A percentile compares a stretch with the other conserved stretches of the same genome.
phyloP scores from a whole-genome alignment of 2,113 vertebrate species.

The Parus major region DNA sequence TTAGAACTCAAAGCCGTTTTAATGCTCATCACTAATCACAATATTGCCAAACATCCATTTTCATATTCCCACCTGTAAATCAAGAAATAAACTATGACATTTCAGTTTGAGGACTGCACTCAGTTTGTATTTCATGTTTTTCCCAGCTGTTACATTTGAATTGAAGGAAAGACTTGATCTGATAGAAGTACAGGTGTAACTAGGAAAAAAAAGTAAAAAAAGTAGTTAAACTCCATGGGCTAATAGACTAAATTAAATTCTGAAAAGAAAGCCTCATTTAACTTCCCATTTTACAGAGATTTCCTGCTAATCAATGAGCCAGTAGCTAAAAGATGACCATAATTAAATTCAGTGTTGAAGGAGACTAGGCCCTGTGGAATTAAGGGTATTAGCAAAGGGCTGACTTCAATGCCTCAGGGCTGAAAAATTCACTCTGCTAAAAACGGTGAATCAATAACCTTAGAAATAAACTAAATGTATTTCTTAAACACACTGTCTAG shows the following conservation, averaged over 20 bases:
- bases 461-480: not conserved
- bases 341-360: not conserved
- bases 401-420: not conserved
- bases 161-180: constrained; percentile 85
- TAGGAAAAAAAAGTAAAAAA: constrained; percentile 21
- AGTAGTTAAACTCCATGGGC: not conserved
- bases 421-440: not conserved
- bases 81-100: constrained; percentile 83
- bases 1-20: not conserved
- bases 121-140: constrained; percentile 84
- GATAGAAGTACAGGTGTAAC: constrained; percentile 84
- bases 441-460: not conserved
- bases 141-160: constrained; percentile 72
- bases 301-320: not conserved
- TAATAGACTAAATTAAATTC: not conserved
- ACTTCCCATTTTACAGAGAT: not conserved
- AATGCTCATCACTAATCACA: not conserved
- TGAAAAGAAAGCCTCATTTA: not conserved
- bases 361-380: not conserved
- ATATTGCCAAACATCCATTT: not conserved
- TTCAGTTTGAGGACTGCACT: constrained; percentile 82
- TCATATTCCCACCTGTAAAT: constrained; percentile 81
- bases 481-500: not conserved
- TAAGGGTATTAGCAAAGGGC: not conserved
- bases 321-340: not conserved